A percentile compares a stretch with the other conserved stretches of the same genome.
phyloP scores from a whole-genome alignment of 2,888 invertebrate genomes.

The Osmoderma eremita region DNA sequence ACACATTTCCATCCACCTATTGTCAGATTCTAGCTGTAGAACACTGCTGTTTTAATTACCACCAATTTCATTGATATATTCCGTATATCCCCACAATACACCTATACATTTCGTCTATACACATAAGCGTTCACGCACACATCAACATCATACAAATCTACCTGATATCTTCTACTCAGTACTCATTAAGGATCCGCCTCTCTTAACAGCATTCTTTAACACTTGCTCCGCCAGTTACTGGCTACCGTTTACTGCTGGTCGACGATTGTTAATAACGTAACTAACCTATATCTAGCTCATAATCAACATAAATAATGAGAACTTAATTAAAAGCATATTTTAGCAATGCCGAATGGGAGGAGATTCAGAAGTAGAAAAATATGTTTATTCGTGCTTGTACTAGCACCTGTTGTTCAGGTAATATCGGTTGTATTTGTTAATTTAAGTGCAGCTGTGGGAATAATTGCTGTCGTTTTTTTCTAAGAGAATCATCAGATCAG shows the following conservation, averaged over 20 bases:
- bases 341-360: constrained; percentile 37
- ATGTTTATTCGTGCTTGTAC: background rate
- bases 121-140: constrained; percentile 46
- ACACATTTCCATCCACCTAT: constrained; percentile 9
- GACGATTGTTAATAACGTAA: constrained; percentile 42
- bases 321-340: constrained; percentile 58
- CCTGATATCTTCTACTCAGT: constrained; percentile 38
- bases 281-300: constrained; percentile 48
- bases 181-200: constrained; percentile 39
- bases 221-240: constrained; percentile 49
- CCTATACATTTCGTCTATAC: constrained; percentile 48
- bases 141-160: constrained; percentile 49
- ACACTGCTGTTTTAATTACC: constrained; percentile 57
- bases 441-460: background rate
- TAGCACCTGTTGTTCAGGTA: constrained; percentile 14
- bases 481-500: too few relatives aligned
- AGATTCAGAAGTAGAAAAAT: constrained; percentile 7
- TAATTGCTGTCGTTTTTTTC: too few relatives aligned
- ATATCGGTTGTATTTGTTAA: too few relatives aligned
- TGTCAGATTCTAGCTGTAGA: constrained; percentile 50
- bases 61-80: constrained; percentile 25
- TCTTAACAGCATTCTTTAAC: constrained; percentile 52
- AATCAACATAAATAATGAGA: constrained; percentile 58
- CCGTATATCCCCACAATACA: constrained; percentile 36
- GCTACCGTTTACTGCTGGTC: constrained; percentile 51